Base-by-base conservation (phyloP, 2,797 vertebrate genomes). In the Cyprinella venusta region DNA sequence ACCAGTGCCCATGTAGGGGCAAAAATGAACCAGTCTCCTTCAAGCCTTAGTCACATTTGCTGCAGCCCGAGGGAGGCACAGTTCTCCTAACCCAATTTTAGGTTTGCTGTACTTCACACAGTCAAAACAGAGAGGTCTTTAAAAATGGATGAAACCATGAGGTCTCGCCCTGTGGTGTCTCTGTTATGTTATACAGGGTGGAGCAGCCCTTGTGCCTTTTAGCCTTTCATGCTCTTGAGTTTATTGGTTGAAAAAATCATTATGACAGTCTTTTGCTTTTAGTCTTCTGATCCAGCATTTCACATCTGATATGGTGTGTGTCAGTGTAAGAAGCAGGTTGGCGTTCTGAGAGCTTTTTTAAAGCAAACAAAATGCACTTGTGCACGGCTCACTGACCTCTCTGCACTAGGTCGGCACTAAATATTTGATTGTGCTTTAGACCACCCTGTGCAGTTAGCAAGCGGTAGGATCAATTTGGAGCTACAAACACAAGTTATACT, bases 71-170 rank as follows among this genome's bases (percentile, higher is more conserved):
- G 81, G 87, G 83, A 83, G 72, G 68, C 26, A 48, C 71, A 79
- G 30, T 79, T 67, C 38, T 82, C 18, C 79, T 85, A 80, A 80
- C 82, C 87, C 87, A 86, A 75, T 88, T 88, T 86, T 86, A 84
- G 82, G 79, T 80, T 84, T 82, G 69, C 83, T 77, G 42, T 86
- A 79, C 74, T 84, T 40, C 74, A 59, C 68, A 82, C 68, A 82
- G 76, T 80, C 76, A 84, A 61, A 82, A 84, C 84, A 86, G 75
- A 68, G 82, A 83, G 45, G 70, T 78, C 77, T 79, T 83, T 82
- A 80, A 86, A 84, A 86, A 83, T 85, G 80, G 70, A 79, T 83
- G 76, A 80, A 79, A 70, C 64, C 54, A 38, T 63, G 64, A 63
- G 64, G 84, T 80, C 70, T 70, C 48, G 50, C 78, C 85, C 63